These are phyloP conservation scores for Drosophila testacea DNA, from an alignment of 2,888 invertebrate genomes.

Conservation along the genomic window DNA sequence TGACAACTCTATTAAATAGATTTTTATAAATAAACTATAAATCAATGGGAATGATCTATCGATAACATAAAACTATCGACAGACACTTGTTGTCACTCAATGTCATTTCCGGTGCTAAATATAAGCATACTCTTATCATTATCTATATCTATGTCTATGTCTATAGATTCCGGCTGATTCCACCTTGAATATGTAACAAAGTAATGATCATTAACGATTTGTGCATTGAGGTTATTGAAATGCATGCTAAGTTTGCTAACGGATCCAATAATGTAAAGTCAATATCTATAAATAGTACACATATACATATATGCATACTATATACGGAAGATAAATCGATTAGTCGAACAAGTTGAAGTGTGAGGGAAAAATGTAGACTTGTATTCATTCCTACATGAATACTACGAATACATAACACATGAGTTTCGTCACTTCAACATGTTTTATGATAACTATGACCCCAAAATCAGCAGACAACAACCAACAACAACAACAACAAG, in stretches of 20 bases:
- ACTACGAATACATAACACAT: constrained; percentile 47
- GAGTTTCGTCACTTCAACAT: constrained; percentile 33
- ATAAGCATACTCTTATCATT: constrained; percentile 51
- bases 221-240: constrained; percentile 67
- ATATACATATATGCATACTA: constrained; percentile 10
- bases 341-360: constrained; percentile 6
- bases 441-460: constrained; percentile 71
- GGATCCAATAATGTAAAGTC: constrained; percentile 52
- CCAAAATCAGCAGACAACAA: constrained; percentile 35
- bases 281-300: constrained; percentile 62
- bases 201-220: constrained; percentile 13
- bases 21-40: no score
- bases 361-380: neutral
- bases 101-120: constrained; percentile 61
- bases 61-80: constrained; percentile 44
- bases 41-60: constrained; percentile 16
- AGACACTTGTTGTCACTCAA: constrained; percentile 23
- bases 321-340: constrained; percentile 65
- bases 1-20: no score
- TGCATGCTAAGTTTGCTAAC: constrained; percentile 27
- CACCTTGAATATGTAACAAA: constrained; percentile 74
- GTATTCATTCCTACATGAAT: constrained; percentile 6
- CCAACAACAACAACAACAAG: constrained; percentile 9
- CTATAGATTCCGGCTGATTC: constrained; percentile 37
- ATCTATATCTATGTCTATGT: neutral